These are phyloP conservation scores for Meriones psammophilus DNA, from an alignment of 2,797 vertebrate genomes.

Conservation along the genomic window DNA sequence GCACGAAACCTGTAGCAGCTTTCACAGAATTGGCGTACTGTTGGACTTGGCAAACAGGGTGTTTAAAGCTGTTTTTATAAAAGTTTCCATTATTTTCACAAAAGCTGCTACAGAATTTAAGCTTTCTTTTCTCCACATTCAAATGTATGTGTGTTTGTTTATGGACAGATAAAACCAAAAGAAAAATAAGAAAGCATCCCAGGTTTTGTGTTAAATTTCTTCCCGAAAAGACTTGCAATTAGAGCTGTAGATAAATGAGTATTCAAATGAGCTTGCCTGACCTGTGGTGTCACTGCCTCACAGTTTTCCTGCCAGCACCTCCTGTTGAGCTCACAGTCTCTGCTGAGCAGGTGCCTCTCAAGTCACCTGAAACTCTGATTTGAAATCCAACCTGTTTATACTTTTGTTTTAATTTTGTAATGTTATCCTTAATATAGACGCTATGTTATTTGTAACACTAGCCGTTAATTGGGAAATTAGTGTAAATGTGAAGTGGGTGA, in stretches of 20 bases:
- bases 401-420: constrained; percentile 38
- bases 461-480: constrained; percentile 27
- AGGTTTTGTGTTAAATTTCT: constrained; percentile 67
- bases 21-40: constrained; percentile 73
- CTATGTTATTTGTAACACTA: background rate
- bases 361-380: constrained; percentile 10
- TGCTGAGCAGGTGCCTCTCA: background rate
- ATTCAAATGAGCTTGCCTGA: constrained; percentile 4
- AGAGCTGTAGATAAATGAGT: constrained; percentile 11
- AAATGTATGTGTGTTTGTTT: constrained; percentile 78
- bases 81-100: constrained; percentile 74
- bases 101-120: constrained; percentile 75
- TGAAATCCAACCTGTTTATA: constrained; percentile 37
- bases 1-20: constrained; percentile 73
- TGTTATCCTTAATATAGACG: constrained; percentile 6
- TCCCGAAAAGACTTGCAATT: constrained; percentile 12
- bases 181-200: constrained; percentile 74
- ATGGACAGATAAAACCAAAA: constrained; percentile 69
- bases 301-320: background rate
- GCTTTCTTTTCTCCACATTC: constrained; percentile 66
- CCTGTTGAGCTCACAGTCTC: background rate
- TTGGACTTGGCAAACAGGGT: constrained; percentile 71
- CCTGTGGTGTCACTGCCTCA: background rate
- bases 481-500: background rate
- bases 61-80: constrained; percentile 79